Percentiles rank a stretch among this genome's conserved stretches.
Evolutionary conservation across 1,140 invertebrate species (phyloP).

Genomic region (Sinonovacula constricta): DNA sequence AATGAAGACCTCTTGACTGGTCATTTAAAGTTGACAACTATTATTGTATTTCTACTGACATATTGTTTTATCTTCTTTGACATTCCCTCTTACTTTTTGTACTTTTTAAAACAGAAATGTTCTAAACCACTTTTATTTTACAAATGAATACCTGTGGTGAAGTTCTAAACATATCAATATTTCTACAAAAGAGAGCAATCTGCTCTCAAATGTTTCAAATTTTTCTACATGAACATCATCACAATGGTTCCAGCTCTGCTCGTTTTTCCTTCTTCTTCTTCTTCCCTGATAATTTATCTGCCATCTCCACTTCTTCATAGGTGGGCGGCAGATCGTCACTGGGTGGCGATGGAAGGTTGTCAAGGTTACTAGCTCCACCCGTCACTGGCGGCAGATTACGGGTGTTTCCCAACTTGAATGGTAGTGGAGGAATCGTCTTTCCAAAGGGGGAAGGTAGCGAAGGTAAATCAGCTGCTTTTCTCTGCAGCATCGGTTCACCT

Average conservation of each 20-base stretch:
- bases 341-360: conserved; percentile 52
- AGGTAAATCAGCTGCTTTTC: conserved; percentile 32
- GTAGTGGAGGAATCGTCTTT: conserved; percentile 48
- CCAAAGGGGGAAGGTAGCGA: conserved; percentile 27
- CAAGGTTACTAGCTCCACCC: conserved; percentile 27
- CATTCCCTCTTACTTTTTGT: too few relatives aligned
- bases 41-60: too few relatives aligned
- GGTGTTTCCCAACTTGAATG: conserved; percentile 32
- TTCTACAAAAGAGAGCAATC: too few relatives aligned
- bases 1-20: too few relatives aligned
- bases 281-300: conserved; percentile 45
- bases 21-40: too few relatives aligned
- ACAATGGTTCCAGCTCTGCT: conserved; percentile 42
- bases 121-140: too few relatives aligned
- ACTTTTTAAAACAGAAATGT: too few relatives aligned
- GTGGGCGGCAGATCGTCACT: conserved; percentile 41
- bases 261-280: conserved; percentile 44
- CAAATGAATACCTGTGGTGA: too few relatives aligned
- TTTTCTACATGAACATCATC: too few relatives aligned
- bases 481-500: conserved; percentile 48
- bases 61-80: too few relatives aligned
- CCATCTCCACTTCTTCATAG: conserved; percentile 52
- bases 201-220: too few relatives aligned
- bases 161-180: too few relatives aligned
- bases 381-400: conserved; percentile 38